Conservation (phyloP, 2,113 vertebrate species). For the Rhegmatorhina hoffmannsi region DNA sequence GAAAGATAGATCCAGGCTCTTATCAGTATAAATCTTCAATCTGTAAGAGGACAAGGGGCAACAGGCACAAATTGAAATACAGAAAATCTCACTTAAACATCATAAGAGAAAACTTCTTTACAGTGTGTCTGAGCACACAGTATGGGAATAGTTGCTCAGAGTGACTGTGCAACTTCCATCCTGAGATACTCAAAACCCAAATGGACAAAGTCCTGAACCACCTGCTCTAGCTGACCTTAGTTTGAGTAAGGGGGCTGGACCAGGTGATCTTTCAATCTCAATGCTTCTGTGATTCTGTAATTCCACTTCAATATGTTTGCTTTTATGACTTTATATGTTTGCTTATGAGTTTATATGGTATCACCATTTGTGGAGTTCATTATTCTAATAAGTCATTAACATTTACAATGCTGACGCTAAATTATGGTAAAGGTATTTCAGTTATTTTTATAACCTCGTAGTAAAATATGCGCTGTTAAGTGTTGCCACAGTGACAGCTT, state of each 20-base stretch:
- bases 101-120: background rate
- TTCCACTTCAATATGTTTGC: background rate
- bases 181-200: background rate
- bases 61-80: background rate
- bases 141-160: background rate
- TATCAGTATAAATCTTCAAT: background rate
- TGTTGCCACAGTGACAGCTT: background rate
- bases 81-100: background rate
- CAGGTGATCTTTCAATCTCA: background rate
- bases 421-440: background rate
- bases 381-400: background rate
- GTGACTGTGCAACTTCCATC: background rate
- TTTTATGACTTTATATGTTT: background rate
- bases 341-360: background rate
- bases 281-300: background rate
- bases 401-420: constrained; percentile 37
- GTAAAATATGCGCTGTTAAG: background rate
- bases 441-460: background rate
- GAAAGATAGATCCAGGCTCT: background rate
- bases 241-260: background rate
- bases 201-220: background rate
- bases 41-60: background rate
- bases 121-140: background rate
- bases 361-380: background rate
- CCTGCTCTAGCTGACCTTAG: background rate